A percentile compares a stretch with the other conserved stretches of the same genome.
Conservation (phyloP, 2,797 vertebrate species). For the Holocentrus rufus region DNA sequence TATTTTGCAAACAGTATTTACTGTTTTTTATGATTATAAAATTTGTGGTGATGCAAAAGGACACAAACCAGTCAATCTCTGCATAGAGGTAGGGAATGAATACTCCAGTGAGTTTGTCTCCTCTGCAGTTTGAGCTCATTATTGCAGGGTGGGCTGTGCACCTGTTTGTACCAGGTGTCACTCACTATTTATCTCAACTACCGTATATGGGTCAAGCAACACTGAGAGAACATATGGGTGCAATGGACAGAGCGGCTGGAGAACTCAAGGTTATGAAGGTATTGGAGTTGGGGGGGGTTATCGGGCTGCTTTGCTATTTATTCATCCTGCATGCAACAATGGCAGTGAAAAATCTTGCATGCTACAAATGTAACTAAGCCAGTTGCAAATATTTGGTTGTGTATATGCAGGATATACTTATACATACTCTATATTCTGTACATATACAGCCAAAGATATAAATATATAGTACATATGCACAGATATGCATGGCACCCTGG, state of each 20-base stretch:
- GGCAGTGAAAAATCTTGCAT: no score
- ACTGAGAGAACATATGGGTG: not conserved
- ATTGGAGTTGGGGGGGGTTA: not conserved
- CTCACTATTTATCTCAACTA: slow-evolving; percentile 27
- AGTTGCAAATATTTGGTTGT: no score
- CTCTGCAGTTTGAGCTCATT: slow-evolving; percentile 18
- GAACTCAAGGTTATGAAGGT: not conserved
- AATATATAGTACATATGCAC: not conserved
- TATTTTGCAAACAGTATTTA: no score
- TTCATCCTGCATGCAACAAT: not conserved
- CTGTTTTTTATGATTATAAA: no score
- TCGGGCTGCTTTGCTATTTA: not conserved
- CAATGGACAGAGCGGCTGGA: not conserved
- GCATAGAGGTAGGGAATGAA: no score
- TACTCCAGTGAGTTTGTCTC: not conserved
- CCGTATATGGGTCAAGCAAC: slow-evolving; percentile 60
- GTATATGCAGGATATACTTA: not conserved
- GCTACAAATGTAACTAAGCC: no score
- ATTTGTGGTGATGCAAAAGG: no score
- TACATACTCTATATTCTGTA: not conserved
- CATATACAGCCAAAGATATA: not conserved
- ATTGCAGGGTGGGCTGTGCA: slow-evolving; percentile 24
- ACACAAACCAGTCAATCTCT: no score
- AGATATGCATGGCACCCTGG: not conserved
- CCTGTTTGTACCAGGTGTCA: slow-evolving; percentile 52